These are phyloP conservation scores for Petrocephalus schoutedeni DNA, from an alignment of 2,797 vertebrate genomes.

Conservation along the genomic window DNA sequence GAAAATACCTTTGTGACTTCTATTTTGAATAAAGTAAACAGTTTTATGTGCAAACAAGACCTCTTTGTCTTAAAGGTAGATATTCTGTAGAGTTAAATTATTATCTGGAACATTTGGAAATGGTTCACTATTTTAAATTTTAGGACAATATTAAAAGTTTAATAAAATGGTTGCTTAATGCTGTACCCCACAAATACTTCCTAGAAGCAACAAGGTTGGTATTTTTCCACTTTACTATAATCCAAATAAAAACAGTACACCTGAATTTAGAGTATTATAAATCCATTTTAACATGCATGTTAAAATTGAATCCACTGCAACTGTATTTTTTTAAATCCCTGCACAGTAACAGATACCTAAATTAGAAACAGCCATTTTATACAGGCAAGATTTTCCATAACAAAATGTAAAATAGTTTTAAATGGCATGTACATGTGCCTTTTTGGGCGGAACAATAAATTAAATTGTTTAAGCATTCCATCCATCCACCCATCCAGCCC, in stretches of 20 bases:
- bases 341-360: background rate
- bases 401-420: background rate
- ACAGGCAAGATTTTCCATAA: background rate
- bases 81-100: background rate
- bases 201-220: background rate
- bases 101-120: background rate
- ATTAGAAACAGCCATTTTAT: background rate
- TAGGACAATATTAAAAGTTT: background rate
- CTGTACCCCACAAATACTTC: background rate
- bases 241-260: background rate
- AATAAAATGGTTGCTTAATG: background rate
- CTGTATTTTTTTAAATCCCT: background rate
- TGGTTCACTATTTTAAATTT: background rate
- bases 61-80: background rate
- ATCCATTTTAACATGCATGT: background rate
- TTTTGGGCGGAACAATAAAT: too few species aligned
- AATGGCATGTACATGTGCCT: too few species aligned
- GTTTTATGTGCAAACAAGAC: background rate
- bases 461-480: too few species aligned
- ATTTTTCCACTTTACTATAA: slow-evolving; percentile 6
- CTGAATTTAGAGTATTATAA: background rate
- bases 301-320: background rate
- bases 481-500: too few species aligned
- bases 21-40: background rate
- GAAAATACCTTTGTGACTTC: background rate